Evolutionary conservation across 1,140 invertebrate genomes (phyloP).

Genomic region (Temnothorax curvispinosus): DNA sequence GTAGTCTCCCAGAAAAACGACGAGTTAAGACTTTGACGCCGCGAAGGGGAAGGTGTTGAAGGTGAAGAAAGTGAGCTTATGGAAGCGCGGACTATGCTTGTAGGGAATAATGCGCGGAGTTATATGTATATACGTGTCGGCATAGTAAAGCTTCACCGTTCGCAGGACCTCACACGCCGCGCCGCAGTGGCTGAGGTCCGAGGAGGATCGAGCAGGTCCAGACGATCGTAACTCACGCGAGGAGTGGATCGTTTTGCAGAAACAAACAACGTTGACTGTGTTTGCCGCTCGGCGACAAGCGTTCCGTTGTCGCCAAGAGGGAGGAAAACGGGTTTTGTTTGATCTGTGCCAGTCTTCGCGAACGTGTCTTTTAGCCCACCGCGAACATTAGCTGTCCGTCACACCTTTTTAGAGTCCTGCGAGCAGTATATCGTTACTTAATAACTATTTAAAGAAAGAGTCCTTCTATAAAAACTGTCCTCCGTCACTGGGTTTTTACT

Average conservation of each 20-base stretch:
- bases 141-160: constrained; percentile 39
- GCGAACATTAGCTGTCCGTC: constrained; percentile 71
- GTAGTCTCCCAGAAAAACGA: background rate
- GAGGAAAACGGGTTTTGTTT: constrained; percentile 69
- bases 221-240: constrained; percentile 78
- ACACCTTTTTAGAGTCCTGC: constrained; percentile 56
- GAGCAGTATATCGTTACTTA: constrained; percentile 69
- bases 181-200: constrained; percentile 10
- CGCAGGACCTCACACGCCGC: constrained; percentile 68
- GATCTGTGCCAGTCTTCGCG: constrained; percentile 66
- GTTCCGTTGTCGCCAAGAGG: constrained; percentile 33
- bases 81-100: constrained; percentile 38
- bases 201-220: constrained; percentile 57
- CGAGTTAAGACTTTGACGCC: constrained; percentile 4
- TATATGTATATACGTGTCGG: constrained; percentile 26
- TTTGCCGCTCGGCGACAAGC: constrained; percentile 54
- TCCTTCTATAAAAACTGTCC: constrained; percentile 10
- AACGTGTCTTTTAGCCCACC: constrained; percentile 64
- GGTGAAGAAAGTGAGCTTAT: constrained; percentile 47
- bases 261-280: constrained; percentile 72
- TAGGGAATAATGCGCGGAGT: constrained; percentile 65
- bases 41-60: constrained; percentile 26
- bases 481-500: constrained; percentile 25
- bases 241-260: constrained; percentile 74
- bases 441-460: constrained; percentile 63